Base-by-base conservation (phyloP, 2,888 invertebrate species). In the Cantharis nigra region DNA sequence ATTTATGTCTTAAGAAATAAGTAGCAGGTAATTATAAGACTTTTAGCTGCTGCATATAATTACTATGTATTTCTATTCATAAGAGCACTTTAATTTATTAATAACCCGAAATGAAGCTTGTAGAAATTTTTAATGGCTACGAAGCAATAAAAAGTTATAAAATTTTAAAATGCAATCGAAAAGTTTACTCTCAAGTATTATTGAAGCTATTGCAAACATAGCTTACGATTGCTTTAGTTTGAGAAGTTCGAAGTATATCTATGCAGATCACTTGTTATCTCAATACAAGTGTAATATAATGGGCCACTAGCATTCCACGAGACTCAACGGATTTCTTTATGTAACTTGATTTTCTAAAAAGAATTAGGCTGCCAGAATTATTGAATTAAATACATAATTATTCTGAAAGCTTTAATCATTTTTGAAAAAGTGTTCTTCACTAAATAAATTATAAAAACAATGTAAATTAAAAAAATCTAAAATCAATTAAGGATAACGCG, bases 401-500 rank as follows among this genome's bases (percentile, higher is more conserved):
- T 23, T 23, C 5, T 5, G 5, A 23, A 23, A 23, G 20, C 20
- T 20, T 20, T 20, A 20, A 20, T 20, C 20, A 3, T 23, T 3
- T 1, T 2, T 9, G 18, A 64, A 64, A 18, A 18, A 64, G 13
- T 64, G 18, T 20, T 23, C 20, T 10, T 7, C 3, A 5, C 13
- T 18, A 64, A 20, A 64, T 64, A 64, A 64, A 64, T 64, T 64
- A 18, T 64, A 18, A 64, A 64, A 23, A 20, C 18, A 64, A 64
- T 23, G 64, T 64, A 64, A 23, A 64, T 30, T n/a, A 65, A 76
- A 76, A 72, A 78, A 78, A 78, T 78, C 75, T 49, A 76, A 75
- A 78, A 75, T 78, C 78, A 75, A 78, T 78, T 78, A 73, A 67
- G 76, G 63, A 49, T 23, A 72, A 70, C 70, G 63, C 69, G 63